A percentile compares a stretch with the other conserved stretches of the same genome.
phyloP scores from a whole-genome alignment of 2,113 vertebrate species.

The Atlantisia rogersi region DNA sequence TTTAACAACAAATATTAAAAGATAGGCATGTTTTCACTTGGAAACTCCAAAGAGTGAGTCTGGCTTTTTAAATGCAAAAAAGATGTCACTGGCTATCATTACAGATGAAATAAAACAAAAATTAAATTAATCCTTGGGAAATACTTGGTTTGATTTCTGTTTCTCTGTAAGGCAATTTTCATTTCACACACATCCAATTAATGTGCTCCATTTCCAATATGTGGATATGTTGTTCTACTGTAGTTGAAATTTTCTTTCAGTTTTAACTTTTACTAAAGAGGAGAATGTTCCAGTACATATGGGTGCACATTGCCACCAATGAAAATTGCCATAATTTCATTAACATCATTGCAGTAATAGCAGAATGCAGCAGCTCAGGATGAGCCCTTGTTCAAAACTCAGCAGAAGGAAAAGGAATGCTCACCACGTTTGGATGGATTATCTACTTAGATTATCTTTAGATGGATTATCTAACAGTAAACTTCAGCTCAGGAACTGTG shows the following conservation, averaged over 20 bases:
- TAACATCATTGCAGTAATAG: background rate
- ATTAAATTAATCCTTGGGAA: conserved; percentile 19
- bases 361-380: background rate
- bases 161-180: conserved; percentile 43
- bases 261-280: background rate
- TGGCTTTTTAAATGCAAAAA: conserved; percentile 32
- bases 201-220: conserved; percentile 36
- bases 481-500: background rate
- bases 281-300: background rate
- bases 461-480: background rate
- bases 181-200: conserved; percentile 44
- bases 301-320: background rate
- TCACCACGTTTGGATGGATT: background rate
- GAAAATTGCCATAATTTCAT: background rate
- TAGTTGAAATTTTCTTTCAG: conserved; percentile 17
- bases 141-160: conserved; percentile 27
- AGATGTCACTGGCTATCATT: background rate
- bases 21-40: conserved; percentile 40
- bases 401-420: background rate
- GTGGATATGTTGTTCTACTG: background rate
- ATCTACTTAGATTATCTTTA: background rate
- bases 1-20: conserved; percentile 51
- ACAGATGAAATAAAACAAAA: conserved; percentile 12
- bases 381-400: background rate
- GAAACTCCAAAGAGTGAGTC: conserved; percentile 25